A percentile compares a stretch with the other conserved stretches of the same genome.
Conservation (phyloP, 2,888 invertebrate genomes). For the Cheiracanthium punctorium region DNA sequence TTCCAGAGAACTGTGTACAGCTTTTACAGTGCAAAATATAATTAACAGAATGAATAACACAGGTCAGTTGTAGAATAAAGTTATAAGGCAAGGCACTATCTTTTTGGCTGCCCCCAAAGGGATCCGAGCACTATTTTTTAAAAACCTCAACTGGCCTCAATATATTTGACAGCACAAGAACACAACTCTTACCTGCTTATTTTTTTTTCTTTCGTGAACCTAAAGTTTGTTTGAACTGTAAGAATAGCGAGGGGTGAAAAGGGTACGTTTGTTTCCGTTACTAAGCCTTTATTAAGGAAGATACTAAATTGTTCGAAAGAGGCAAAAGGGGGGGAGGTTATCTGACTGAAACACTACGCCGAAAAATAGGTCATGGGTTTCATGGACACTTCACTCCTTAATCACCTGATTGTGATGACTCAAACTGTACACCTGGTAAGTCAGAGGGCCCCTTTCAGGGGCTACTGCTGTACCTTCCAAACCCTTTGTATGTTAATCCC, state of each 20-base stretch:
- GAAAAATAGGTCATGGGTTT: conserved; percentile 5
- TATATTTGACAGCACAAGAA: conserved; percentile 37
- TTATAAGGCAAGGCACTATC: neutral
- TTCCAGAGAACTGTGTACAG: no score
- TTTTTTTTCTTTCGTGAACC: neutral
- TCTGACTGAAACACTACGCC: neutral
- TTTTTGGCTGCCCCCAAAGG: conserved; percentile 1
- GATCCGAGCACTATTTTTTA: conserved; percentile 14
- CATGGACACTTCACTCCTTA: neutral
- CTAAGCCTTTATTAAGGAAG: neutral
- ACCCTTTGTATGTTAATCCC: no score
- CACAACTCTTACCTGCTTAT: neutral
- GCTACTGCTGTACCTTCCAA: no score
- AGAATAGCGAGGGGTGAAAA: neutral
- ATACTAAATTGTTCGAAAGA: neutral
- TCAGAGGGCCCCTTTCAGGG: conserved; percentile 4
- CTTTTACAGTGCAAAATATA: neutral
- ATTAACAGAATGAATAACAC: conserved; percentile 26
- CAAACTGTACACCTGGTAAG: conserved; percentile 26
- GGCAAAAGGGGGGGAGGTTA: neutral
- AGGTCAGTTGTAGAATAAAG: conserved; percentile 10
- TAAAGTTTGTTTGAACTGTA: no score
- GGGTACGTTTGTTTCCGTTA: neutral
- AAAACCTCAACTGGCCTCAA: conserved; percentile 33
- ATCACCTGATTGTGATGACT: neutral